Evolutionary conservation across 2,113 vertebrate genomes (phyloP), one percentile per base, ranked within the genome.

Genomic region (Corapipo altera): DNA sequence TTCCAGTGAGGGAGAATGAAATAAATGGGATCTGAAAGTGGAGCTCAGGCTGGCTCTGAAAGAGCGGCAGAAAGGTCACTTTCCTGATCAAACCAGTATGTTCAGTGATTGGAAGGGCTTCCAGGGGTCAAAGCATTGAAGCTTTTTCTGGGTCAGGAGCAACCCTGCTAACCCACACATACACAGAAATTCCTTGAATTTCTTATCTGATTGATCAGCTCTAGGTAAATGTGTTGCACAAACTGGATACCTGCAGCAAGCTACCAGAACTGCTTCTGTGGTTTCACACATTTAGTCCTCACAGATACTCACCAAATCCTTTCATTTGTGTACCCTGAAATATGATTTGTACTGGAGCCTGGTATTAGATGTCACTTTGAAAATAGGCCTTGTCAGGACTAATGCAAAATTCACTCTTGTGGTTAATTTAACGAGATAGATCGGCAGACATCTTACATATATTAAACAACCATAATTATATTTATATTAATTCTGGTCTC

Each of bases 401-500:
- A 92, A 96, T 91, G 80, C 48, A 91, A 94, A 95, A 95, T 75
- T 88, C 86, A 61, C 61, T 92, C 69, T 82, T 54, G 80, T 88
- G 65, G 90, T 78, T 85, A 94, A 94, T 81, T 91, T 92, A 96
- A 81, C 0, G 1, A 95, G 72, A 81, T 87, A 87, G 73, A 81
- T 86, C 0, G 0, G 83, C 41, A 94, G 92, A 91, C 61, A 69
- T 69, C 69, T 69, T 89, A 44, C 72, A 65, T 93, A 92, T 91
- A 89, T 94, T 94, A 86, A 95, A 78, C 59, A 84, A 49, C 61
- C 28, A 54, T 93, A 82, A 89, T 93, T 89, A 27, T 93, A 91
- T 85, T 95, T 89, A 41, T 93, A 92, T 88, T 92, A 95, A 86
- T 78, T 65, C 69, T 2, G 5, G 52, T 86, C 52, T 86, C 82